Percentiles rank a stretch among this genome's conserved stretches.
phyloP scores from a whole-genome alignment of 2,797 vertebrate genomes.

The Falco berigora region DNA sequence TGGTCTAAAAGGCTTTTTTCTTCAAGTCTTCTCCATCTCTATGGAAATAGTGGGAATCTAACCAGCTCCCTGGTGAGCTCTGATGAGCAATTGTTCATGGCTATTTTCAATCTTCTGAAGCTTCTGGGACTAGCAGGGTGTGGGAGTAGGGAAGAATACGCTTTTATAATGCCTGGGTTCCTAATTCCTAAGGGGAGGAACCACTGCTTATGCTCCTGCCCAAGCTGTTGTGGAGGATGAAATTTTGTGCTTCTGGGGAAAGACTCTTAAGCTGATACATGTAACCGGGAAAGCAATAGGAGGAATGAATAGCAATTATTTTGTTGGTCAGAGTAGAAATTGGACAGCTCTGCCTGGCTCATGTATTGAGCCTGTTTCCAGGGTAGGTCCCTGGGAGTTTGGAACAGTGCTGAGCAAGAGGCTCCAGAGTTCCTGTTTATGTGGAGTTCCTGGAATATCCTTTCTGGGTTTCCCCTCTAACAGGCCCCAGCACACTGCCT shows the following conservation, averaged over 20 bases:
- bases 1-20: not conserved
- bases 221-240: not conserved
- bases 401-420: constrained; percentile 19
- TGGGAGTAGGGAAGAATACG: not conserved
- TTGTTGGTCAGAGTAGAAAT: not conserved
- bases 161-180: not conserved
- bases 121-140: not conserved
- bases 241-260: not conserved
- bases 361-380: not conserved
- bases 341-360: not conserved
- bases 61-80: not conserved
- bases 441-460: constrained; percentile 30
- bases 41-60: not conserved
- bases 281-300: not conserved
- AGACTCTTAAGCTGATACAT: not conserved
- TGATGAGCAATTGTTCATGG: not conserved
- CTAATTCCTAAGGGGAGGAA: not conserved
- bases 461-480: constrained; percentile 28
- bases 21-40: not conserved
- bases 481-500: constrained; percentile 22
- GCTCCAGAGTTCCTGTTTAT: constrained; percentile 43
- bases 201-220: not conserved
- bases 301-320: not conserved
- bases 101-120: not conserved
- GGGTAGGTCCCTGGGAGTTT: constrained; percentile 2